These are phyloP conservation scores for Cirrhinus mrigala DNA, from an alignment of 2,797 vertebrate species.

Conservation along the genomic window DNA sequence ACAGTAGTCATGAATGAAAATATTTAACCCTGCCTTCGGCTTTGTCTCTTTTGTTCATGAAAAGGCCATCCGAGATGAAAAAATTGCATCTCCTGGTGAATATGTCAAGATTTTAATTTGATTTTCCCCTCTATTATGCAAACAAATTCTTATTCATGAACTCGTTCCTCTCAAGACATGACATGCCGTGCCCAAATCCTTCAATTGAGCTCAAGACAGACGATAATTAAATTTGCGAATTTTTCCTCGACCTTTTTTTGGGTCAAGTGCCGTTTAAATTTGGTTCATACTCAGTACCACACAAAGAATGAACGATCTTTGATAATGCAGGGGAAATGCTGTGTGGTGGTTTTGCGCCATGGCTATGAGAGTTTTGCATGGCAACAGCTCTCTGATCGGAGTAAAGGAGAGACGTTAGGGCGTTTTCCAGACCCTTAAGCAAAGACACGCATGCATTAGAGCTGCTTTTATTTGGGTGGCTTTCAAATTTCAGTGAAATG, in stretches of 20 bases:
- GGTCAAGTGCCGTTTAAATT: constrained; percentile 6
- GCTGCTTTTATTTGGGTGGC: neutral
- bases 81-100: constrained; percentile 69
- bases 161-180: constrained; percentile 68
- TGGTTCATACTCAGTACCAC: neutral
- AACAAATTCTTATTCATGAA: constrained; percentile 75
- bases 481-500: neutral
- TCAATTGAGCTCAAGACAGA: constrained; percentile 54
- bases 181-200: constrained; percentile 71
- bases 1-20: constrained; percentile 43
- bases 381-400: constrained; percentile 14
- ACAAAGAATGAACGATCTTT: constrained; percentile 61
- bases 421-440: neutral
- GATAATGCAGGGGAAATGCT: neutral
- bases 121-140: constrained; percentile 68
- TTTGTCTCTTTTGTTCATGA: constrained; percentile 65
- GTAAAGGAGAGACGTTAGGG: neutral
- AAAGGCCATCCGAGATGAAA: constrained; percentile 64
- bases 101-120: constrained; percentile 73
- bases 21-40: constrained; percentile 66
- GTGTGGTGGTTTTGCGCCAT: neutral
- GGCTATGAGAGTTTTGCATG: neutral
- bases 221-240: constrained; percentile 71
- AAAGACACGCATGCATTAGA: neutral
- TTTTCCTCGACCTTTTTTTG: constrained; percentile 66